These are phyloP conservation scores for Podiceps cristatus DNA, from an alignment of 2,113 vertebrate species.

Conservation along the genomic window DNA sequence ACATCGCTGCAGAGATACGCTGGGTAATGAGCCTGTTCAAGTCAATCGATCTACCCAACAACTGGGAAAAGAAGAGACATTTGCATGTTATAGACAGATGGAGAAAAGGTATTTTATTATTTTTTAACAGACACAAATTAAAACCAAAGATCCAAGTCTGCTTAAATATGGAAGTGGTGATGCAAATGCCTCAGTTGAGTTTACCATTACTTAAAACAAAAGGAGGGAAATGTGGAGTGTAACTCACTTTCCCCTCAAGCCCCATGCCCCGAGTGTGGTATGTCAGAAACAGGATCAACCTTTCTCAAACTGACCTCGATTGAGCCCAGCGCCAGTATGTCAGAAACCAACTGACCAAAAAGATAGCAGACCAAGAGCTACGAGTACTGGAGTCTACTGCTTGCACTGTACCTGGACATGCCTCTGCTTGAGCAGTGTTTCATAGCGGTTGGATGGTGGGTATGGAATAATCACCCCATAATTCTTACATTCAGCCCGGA, in stretches of 20 bases:
- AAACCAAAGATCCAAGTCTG: background rate
- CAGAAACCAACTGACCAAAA: background rate
- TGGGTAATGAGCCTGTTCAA: slow-evolving; percentile 98
- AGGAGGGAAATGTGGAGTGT: fast-evolving
- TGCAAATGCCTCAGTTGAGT: fast-evolving
- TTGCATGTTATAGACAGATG: background rate
- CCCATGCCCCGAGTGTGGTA: fast-evolving
- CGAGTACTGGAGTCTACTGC: background rate
- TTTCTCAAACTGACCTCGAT: background rate
- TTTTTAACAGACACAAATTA: background rate
- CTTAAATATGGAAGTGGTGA: background rate
- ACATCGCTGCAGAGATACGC: slow-evolving; percentile 97
- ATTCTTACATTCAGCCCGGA: slow-evolving; percentile 98
- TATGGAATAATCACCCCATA: slow-evolving; percentile 98
- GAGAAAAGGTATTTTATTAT: background rate
- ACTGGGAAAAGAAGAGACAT: slow-evolving; percentile 71
- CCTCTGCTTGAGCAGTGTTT: slow-evolving; percentile 96
- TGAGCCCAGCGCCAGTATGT: background rate
- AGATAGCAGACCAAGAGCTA: background rate
- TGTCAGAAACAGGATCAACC: background rate
- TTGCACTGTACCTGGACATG: slow-evolving; percentile 90
- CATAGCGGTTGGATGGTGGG: slow-evolving; percentile 97
- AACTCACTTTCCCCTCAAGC: background rate
- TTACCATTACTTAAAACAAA: background rate
- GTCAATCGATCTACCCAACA: slow-evolving; percentile 96